phyloP scores from a whole-genome alignment of 2,113 vertebrate genomes.

The Myanophis thanlyinensis region DNA sequence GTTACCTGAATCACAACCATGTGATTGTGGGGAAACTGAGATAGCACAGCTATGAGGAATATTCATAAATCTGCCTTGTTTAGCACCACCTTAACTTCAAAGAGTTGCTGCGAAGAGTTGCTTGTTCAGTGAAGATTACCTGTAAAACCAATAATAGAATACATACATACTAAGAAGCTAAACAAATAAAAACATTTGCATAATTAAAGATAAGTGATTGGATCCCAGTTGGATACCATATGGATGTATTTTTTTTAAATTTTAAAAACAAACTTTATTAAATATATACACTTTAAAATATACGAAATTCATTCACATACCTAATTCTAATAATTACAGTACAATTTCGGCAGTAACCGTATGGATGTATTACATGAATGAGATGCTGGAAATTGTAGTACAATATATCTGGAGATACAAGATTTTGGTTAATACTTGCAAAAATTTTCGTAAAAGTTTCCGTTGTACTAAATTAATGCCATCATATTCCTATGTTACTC shows the following conservation, averaged over 20 bases:
- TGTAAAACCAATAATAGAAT: neutral
- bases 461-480: neutral
- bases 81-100: neutral
- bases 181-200: neutral
- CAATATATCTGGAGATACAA: neutral
- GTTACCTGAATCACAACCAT: neutral
- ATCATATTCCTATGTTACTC: no score
- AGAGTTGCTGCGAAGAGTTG: neutral
- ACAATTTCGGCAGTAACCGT: no score
- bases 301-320: no score
- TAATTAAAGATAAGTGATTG: neutral
- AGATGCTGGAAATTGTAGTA: neutral
- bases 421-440: neutral
- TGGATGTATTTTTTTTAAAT: no score
- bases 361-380: neutral
- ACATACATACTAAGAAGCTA: neutral
- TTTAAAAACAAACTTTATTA: no score
- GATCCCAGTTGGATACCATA: neutral
- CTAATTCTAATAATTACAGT: no score
- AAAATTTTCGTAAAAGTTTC: neutral
- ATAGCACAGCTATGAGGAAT: neutral
- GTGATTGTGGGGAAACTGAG: neutral
- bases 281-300: no score
- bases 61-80: neutral
- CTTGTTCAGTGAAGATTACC: neutral